Conservation (phyloP, 2,113 vertebrate genomes). For the Nycticebus coucang region DNA sequence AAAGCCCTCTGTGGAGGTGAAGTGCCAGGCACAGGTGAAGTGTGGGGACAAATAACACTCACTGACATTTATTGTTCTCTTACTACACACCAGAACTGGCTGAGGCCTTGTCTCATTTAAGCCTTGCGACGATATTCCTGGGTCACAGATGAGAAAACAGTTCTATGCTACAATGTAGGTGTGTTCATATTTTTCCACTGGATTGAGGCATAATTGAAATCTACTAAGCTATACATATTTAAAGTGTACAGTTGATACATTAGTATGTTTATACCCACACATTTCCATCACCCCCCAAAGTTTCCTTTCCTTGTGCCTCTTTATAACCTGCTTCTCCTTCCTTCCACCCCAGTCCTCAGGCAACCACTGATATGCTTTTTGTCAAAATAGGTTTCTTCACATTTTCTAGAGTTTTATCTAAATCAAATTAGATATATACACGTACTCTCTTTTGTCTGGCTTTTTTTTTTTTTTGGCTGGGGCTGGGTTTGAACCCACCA, state of each 20-base stretch:
- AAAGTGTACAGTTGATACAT: background rate
- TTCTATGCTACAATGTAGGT: background rate
- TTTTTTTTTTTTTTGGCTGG: too few species aligned
- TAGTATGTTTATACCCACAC: background rate
- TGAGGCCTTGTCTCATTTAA: background rate
- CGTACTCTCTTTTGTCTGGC: background rate
- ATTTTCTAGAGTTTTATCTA: background rate
- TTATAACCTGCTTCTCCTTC: background rate
- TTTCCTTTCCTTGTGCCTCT: background rate
- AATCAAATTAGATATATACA: background rate
- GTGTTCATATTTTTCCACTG: background rate
- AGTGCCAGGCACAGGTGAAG: background rate
- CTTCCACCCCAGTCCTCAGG: too few species aligned
- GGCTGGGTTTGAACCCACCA: too few species aligned
- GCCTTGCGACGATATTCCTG: background rate
- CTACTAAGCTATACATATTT: background rate
- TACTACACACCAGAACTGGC: background rate
- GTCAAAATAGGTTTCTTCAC: background rate
- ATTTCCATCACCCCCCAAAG: background rate
- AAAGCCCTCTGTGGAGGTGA: background rate
- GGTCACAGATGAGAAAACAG: background rate
- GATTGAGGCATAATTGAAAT: background rate
- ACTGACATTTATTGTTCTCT: background rate
- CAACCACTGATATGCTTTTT: background rate
- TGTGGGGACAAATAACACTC: rapidly evolving